Conservation (phyloP, 2,797 vertebrate genomes). For the Acomys russatus region DNA sequence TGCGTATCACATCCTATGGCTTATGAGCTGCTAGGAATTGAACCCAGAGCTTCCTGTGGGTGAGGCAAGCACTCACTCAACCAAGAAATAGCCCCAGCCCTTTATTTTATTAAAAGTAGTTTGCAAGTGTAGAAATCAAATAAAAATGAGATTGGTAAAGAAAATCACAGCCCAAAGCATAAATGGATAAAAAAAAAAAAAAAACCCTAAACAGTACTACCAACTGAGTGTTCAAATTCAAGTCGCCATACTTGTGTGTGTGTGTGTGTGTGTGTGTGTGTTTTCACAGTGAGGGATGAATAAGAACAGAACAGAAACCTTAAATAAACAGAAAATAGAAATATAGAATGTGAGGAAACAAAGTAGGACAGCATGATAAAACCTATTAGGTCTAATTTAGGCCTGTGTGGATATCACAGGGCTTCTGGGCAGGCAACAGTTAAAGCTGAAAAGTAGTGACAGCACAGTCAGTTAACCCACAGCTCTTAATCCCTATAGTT, state of each 20-base stretch:
- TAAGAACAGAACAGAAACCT: rapidly evolving
- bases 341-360: background rate
- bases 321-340: background rate
- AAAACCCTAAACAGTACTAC: background rate
- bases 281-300: background rate
- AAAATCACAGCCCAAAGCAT: background rate
- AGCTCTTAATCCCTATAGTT: background rate
- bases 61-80: background rate
- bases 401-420: background rate
- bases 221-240: background rate
- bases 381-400: background rate
- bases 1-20: background rate
- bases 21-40: too few relatives aligned
- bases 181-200: background rate
- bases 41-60: background rate
- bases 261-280: background rate
- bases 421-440: background rate
- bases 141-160: background rate
- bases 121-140: background rate
- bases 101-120: background rate
- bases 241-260: too few relatives aligned
- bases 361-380: background rate
- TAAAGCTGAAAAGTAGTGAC: background rate
- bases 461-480: background rate
- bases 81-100: background rate